A percentile compares a stretch with the other conserved stretches of the same genome.
These are phyloP conservation scores for Cranoglanis bouderius DNA, from an alignment of 2,113 vertebrate species.

Conservation along the genomic window DNA sequence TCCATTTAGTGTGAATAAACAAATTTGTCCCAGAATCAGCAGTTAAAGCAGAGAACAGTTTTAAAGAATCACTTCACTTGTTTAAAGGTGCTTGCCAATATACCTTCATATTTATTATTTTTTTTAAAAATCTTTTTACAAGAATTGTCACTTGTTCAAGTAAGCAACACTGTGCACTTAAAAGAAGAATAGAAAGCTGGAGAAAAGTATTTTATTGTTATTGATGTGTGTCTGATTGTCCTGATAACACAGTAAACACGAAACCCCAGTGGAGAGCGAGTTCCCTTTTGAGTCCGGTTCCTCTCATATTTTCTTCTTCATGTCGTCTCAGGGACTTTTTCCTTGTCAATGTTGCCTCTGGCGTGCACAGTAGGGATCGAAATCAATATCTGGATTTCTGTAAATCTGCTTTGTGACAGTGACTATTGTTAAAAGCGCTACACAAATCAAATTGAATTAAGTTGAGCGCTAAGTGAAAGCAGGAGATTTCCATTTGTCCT, in stretches of 20 bases:
- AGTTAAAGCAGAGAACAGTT: not conserved
- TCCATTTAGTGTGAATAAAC: not conserved
- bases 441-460: not conserved
- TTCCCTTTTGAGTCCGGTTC: not conserved
- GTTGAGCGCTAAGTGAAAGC: not conserved
- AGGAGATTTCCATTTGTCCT: slow-evolving; percentile 8
- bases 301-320: not conserved
- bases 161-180: not conserved
- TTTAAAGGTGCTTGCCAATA: not conserved
- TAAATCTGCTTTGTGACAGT: not conserved
- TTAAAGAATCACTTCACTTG: not conserved
- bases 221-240: not conserved
- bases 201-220: not conserved
- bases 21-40: not conserved
- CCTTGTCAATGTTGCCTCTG: not conserved
- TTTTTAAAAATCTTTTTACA: too few relatives aligned
- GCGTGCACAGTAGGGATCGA: not conserved
- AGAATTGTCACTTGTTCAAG: not conserved
- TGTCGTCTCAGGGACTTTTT: not conserved
- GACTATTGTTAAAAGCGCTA: not conserved
- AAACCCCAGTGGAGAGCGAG: not conserved
- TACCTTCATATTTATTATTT: not conserved
- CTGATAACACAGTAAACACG: not conserved
- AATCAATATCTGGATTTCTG: slow-evolving; percentile 6
- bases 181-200: not conserved